Base-by-base conservation (phyloP, 2,888 invertebrate genomes). In the Allacma fusca region DNA sequence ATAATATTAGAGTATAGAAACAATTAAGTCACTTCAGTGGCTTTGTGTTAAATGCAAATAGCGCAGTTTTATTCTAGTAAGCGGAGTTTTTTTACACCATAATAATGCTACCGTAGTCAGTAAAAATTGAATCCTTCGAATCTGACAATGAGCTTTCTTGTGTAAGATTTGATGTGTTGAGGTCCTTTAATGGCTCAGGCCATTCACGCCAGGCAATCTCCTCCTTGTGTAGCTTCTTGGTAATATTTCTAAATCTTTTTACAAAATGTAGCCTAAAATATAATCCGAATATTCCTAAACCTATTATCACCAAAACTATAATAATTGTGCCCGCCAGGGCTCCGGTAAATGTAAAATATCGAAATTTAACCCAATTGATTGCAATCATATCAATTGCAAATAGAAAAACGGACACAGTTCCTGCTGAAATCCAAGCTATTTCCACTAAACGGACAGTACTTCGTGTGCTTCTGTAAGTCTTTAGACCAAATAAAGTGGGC, bases 291-390 rank as follows among this genome's bases (percentile, higher is more conserved):
- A 65, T 43, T 2, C 26, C 65, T 72, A 72, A 65, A 1, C 29
- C 50, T 26, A 77, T 7, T 7, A 77, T 43, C 9, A 28, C 44
- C 34, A 29, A 1, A 21, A 72, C 43, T 40, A 72, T 29, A 9
- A 72, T 2, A n/a, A 44, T 19, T 23, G 57, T 72, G 2, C 40
- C 44, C 7, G 65, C 23, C 0, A 72, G 13, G 24, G 62, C 28
- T 1, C 68, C 59, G 0, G 26, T 28, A 1, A 12, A 24, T 23
- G 69, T 76, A 50, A 76, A 76, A 64, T 23, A 12, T 21, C 23
- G n/a, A 59, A 80, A 83, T 62, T 83, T 81, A 28, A 83, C 81
- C 83, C 83, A 83, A 34, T 76, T 79, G 70, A 83, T 72, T 1
- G 81, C 65, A 64, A 83, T 83, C 4, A 83, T 77, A 67, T 83